These are phyloP conservation scores for Mechanitis messenoides DNA, from an alignment of 2,888 invertebrate species.

Conservation along the genomic window DNA sequence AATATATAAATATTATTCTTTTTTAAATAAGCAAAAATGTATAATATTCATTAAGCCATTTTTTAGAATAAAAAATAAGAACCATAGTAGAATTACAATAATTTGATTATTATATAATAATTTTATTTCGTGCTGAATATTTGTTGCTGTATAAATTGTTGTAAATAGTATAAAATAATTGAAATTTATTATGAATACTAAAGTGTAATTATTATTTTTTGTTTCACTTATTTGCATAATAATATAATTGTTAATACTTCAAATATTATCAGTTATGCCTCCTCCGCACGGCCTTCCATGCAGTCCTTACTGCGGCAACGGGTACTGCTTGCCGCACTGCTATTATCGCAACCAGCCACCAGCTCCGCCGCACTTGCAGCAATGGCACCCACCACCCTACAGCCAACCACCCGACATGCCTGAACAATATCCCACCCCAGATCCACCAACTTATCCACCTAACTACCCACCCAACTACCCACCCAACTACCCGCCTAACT, in stretches of 20 bases:
- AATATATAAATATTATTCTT: too few species aligned
- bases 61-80: too few species aligned
- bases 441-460: slow-evolving; percentile 13
- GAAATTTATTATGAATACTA: too few species aligned
- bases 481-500: slow-evolving; percentile 9
- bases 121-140: too few species aligned
- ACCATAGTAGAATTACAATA: too few species aligned
- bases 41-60: too few species aligned
- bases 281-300: slow-evolving; percentile 22
- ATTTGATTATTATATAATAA: too few species aligned
- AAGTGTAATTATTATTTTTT: too few species aligned
- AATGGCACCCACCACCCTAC: slow-evolving; percentile 24
- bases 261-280: slow-evolving; percentile 19
- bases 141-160: too few species aligned
- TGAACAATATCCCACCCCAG: slow-evolving; percentile 1
- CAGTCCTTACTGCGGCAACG: slow-evolving; percentile 23
- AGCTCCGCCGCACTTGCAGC: slow-evolving; percentile 19
- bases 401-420: slow-evolving; percentile 16
- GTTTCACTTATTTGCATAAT: neutral
- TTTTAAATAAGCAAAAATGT: too few species aligned
- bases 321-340: slow-evolving; percentile 25
- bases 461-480: slow-evolving; percentile 11
- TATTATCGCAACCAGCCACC: slow-evolving; percentile 16
- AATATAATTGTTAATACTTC: neutral
- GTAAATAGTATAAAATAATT: too few species aligned